These are phyloP conservation scores for Microchrysa polita DNA, from an alignment of 2,888 invertebrate species.

Conservation along the genomic window DNA sequence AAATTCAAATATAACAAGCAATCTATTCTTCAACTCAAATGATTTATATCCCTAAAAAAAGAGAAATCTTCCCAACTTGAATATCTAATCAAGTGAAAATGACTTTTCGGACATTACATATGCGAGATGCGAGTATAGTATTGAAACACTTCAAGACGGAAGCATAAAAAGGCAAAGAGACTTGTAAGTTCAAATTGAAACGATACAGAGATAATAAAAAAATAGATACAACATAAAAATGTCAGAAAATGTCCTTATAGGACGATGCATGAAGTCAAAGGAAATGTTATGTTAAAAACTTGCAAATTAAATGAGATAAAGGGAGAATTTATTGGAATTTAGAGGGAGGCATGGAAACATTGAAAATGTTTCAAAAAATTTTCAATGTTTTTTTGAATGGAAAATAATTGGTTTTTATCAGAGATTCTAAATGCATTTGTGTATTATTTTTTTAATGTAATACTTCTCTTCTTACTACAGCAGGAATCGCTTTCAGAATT, in stretches of 20 bases:
- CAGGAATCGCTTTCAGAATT: too few species aligned
- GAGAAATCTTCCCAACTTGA: constrained; percentile 22
- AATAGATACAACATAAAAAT: neutral
- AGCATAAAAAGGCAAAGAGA: neutral
- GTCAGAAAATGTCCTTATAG: too few species aligned
- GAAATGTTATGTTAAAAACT: constrained; percentile 23
- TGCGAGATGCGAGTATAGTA: too few species aligned
- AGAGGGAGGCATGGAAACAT: neutral
- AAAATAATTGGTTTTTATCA: too few species aligned
- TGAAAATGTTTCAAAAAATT: neutral
- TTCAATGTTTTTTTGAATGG: too few species aligned
- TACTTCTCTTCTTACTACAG: too few species aligned
- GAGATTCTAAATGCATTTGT: too few species aligned
- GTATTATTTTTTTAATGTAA: too few species aligned
- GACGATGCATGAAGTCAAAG: neutral
- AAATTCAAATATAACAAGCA: too few species aligned
- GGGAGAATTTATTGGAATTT: too few species aligned
- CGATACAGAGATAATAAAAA: neutral
- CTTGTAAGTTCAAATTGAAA: neutral
- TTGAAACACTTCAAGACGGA: constrained; percentile 8
- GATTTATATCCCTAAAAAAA: neutral
- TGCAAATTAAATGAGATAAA: neutral
- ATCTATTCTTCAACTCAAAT: too few species aligned
- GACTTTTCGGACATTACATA: constrained; percentile 28
- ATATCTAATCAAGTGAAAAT: constrained; percentile 43